phyloP scores from a whole-genome alignment of 2,797 vertebrate genomes.

The Argentina silus region DNA sequence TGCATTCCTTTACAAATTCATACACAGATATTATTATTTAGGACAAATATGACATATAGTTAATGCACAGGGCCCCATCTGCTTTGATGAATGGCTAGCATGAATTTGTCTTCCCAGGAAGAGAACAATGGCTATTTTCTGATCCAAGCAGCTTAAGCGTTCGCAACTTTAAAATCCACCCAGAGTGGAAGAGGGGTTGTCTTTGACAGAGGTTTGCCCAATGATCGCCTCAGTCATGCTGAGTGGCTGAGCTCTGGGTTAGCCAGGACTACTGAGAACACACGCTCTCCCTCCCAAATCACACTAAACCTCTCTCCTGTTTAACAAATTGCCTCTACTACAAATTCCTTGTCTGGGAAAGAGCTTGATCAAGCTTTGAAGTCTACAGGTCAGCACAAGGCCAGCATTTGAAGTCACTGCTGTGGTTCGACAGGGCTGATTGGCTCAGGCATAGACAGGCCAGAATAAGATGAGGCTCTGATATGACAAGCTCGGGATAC shows the following conservation, averaged over 20 bases:
- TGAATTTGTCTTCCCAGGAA: conserved; percentile 51
- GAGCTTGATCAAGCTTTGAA: conserved; percentile 76
- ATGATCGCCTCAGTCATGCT: conserved; percentile 43
- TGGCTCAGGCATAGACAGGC: conserved; percentile 46
- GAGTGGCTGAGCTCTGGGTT: conserved; percentile 62
- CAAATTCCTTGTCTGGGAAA: conserved; percentile 72
- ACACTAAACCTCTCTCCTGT: conserved; percentile 72
- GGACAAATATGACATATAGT: conserved; percentile 43
- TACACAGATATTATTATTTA: conserved; percentile 56
- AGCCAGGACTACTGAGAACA: conserved; percentile 64
- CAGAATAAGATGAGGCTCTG: conserved; percentile 26
- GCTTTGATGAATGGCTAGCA: conserved; percentile 57
- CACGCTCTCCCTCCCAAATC: conserved; percentile 68
- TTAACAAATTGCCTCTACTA: conserved; percentile 77
- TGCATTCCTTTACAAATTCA: conserved; percentile 49
- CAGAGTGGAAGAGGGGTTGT: conserved; percentile 12
- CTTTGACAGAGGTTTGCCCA: conserved; percentile 27
- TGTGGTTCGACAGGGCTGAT: conserved; percentile 54
- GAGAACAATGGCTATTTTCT: conserved; percentile 40
- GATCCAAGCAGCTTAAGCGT: conserved; percentile 42
- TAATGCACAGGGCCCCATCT: conserved; percentile 49
- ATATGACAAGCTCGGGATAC: not conserved
- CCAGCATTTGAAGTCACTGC: conserved; percentile 70
- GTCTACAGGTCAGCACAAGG: conserved; percentile 77
- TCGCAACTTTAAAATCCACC: conserved; percentile 20